Conservation (phyloP, 1,140 invertebrate genomes). For the Asobara japonica region DNA sequence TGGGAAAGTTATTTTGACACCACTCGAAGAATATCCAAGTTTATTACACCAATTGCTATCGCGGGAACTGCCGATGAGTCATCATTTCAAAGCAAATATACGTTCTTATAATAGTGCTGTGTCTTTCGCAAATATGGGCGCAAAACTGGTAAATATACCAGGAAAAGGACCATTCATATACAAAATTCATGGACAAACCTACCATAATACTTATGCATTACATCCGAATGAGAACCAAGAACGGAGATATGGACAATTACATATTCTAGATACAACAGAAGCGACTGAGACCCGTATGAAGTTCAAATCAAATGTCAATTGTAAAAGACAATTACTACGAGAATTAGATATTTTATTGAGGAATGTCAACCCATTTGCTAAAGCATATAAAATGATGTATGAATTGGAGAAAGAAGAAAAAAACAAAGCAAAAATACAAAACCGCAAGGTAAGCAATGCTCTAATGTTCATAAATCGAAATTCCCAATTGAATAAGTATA, state of each 20-base stretch:
- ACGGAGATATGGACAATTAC: slow-evolving; percentile 18
- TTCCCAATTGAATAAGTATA: neutral
- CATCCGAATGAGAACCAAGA: slow-evolving; percentile 24
- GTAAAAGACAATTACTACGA: neutral
- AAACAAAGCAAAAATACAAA: neutral
- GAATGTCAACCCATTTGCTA: slow-evolving; percentile 19
- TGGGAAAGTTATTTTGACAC: no score
- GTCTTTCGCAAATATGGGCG: no score
- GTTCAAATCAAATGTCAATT: neutral
- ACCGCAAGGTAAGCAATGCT: slow-evolving; percentile 6
- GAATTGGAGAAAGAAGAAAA: slow-evolving; percentile 24
- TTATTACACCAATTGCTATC: slow-evolving; percentile 26
- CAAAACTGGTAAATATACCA: neutral
- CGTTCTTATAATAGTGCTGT: slow-evolving; percentile 23
- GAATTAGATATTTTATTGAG: slow-evolving; percentile 18
- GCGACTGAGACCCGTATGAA: neutral
- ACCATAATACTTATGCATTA: slow-evolving; percentile 30
- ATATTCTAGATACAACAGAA: slow-evolving; percentile 10
- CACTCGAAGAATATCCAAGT: no score
- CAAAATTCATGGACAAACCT: slow-evolving; percentile 29
- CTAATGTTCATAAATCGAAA: slow-evolving; percentile 10
- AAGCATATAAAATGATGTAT: slow-evolving; percentile 27
- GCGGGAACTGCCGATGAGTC: slow-evolving; percentile 19
- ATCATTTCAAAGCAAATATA: slow-evolving; percentile 18
- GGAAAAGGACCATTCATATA: slow-evolving; percentile 5